Evolutionary conservation across 2,113 vertebrate genomes (phyloP), one percentile per base, ranked within the genome.

Genomic region (Gymnocephalus cernua): DNA sequence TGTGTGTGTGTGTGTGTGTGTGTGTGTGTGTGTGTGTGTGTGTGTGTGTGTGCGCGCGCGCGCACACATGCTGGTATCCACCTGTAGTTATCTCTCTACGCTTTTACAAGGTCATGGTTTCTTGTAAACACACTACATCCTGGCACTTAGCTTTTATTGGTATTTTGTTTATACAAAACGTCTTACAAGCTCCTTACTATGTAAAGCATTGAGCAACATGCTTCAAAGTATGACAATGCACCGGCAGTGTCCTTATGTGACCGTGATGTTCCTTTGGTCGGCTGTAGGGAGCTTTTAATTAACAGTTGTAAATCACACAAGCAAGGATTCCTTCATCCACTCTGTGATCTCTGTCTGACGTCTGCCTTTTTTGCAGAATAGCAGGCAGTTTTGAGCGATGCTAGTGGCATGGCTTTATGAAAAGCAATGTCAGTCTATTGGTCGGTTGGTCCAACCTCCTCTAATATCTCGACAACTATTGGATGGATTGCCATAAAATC

Each of bases 101-200:
- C 56, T 56, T 83, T 83, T 65, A 47, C 67, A 74, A 80, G 65
- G 59, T 80, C 23, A 71, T 19, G 11, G 27, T 69, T 45, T 19
- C 59, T 51, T 65, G 50, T 68, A 62, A 76, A 82, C 80, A 68
- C 62, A 57, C n/a, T 18, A 47, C 53, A 48, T 25, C 71, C 56
- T 53, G 35, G 58, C 50, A 63, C 65, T 58, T 66, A 1, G 21
- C n/a, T 76, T 48, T 27, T 61, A 15, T 23, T 41, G 10, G 48
- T 25, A 47, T 62, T 69, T 41, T 16, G 19, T 72, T 44, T 23
- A 62, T 56, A 21, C 58, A 59, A 25, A 83, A 57, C 9, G 21
- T 6, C 29, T 50, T 7, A 12, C 23, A 56, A 80, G 65, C 58
- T 54, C 47, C 66, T 21, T 13, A 51, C 29, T 19, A 23, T 32